Conservation (phyloP, 2,888 invertebrate genomes). For the Caradrina kadenii region DNA sequence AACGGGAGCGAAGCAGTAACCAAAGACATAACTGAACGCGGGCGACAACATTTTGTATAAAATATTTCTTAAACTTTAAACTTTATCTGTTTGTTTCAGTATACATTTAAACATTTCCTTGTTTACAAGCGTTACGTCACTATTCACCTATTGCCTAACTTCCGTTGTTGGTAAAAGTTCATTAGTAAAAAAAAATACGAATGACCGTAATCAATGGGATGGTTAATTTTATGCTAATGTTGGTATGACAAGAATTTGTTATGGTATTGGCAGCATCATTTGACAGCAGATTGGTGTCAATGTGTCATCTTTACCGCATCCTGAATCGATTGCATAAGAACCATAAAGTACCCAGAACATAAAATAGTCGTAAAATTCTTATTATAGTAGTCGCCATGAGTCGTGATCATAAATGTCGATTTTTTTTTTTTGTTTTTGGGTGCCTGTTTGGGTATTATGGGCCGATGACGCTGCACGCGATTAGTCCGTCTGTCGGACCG, state of each 20-base stretch:
- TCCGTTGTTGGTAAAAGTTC: conserved; percentile 48
- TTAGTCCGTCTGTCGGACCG: no score
- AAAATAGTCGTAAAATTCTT: no score
- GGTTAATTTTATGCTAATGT: conserved; percentile 27
- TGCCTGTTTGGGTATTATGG: no score
- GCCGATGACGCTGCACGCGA: no score
- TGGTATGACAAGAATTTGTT: conserved; percentile 16
- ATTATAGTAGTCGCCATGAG: no score
- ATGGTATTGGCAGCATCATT: background rate
- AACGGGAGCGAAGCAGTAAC: no score
- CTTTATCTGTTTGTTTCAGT: conserved; percentile 50
- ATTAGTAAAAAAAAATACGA: conserved; percentile 23
- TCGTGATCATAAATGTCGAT: no score
- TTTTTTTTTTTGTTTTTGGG: no score
- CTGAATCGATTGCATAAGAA: conserved; percentile 3
- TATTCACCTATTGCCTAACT: conserved; percentile 54
- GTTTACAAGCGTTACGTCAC: conserved; percentile 49
- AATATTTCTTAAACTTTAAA: background rate
- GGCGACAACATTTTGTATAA: no score
- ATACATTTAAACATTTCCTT: conserved; percentile 40
- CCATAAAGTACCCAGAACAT: background rate
- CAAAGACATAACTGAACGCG: no score
- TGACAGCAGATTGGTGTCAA: conserved; percentile 10
- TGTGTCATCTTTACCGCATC: conserved; percentile 16
- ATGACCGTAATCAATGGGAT: conserved; percentile 37